Conservation (phyloP, 92 coral and sea anemone genomes). For the Actinernus sp. region DNA sequence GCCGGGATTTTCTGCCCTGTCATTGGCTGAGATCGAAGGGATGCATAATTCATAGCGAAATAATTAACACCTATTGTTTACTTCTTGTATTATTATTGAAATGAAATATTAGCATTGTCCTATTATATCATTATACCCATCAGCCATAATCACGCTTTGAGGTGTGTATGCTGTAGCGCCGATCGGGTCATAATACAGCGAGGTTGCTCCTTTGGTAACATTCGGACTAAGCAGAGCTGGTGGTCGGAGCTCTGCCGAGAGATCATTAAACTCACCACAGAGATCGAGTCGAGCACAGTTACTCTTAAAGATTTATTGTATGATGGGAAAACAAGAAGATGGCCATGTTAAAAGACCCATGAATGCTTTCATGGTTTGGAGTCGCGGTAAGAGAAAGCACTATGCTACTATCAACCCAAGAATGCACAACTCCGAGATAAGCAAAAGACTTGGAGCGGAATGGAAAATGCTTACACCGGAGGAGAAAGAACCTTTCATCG, state of each 20-base stretch:
- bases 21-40: conserved; percentile 83
- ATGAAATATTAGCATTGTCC: conserved; percentile 99
- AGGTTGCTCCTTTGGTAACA: conserved; percentile 95
- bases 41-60: conserved; percentile 98
- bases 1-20: conserved; percentile 66
- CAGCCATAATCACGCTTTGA: conserved; percentile 98
- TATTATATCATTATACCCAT: conserved; percentile 99
- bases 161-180: conserved; percentile 78
- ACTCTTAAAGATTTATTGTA: neutral
- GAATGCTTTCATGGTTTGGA: conserved; percentile 99
- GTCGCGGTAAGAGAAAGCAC: conserved; percentile 99
- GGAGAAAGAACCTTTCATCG: conserved; percentile 98
- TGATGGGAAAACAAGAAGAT: conserved; percentile 98
- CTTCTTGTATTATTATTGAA: conserved; percentile 98
- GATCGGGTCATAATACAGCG: conserved; percentile 80
- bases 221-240: conserved; percentile 58
- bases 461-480: conserved; percentile 97
- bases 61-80: conserved; percentile 99
- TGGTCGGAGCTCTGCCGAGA: conserved; percentile 20
- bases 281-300: conserved; percentile 15
- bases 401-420: conserved; percentile 95
- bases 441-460: conserved; percentile 97
- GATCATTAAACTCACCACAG: conserved; percentile 4
- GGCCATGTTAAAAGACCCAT: conserved; percentile 99
- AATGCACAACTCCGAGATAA: conserved; percentile 99